These are phyloP conservation scores for Perca fluviatilis DNA, from an alignment of 2,113 vertebrate species.

Conservation along the genomic window DNA sequence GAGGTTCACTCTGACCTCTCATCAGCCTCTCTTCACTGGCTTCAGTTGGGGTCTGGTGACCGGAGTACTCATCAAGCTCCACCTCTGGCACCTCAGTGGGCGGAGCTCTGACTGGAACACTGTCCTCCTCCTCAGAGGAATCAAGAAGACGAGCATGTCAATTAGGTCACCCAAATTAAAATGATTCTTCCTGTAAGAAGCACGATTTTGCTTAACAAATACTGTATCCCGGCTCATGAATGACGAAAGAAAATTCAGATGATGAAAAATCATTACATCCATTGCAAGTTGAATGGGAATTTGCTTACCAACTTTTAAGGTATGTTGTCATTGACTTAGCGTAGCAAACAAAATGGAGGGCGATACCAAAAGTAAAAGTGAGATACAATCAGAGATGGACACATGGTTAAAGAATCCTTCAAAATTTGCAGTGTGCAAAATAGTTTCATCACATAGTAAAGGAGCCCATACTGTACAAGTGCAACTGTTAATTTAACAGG, in stretches of 20 bases:
- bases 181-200: neutral
- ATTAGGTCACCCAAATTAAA: neutral
- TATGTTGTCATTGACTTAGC: no score
- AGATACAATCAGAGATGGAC: no score
- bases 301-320: no score
- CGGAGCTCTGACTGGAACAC: constrained; percentile 85
- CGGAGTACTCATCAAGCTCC: constrained; percentile 82
- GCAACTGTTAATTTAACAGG: neutral
- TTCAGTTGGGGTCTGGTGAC: constrained; percentile 70
- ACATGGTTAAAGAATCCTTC: no score
- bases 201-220: no score
- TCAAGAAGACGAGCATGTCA: neutral
- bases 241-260: no score
- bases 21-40: constrained; percentile 30
- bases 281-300: no score
- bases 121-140: constrained; percentile 42
- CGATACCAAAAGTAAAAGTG: no score
- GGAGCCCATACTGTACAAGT: neutral
- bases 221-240: no score
- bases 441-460: no score
- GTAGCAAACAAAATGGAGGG: no score
- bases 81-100: constrained; percentile 80
- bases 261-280: no score
- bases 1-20: constrained; percentile 47
- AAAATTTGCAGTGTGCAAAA: neutral